Base-by-base conservation (phyloP, 2,888 invertebrate species). In the Aleiodes leptofemur region DNA sequence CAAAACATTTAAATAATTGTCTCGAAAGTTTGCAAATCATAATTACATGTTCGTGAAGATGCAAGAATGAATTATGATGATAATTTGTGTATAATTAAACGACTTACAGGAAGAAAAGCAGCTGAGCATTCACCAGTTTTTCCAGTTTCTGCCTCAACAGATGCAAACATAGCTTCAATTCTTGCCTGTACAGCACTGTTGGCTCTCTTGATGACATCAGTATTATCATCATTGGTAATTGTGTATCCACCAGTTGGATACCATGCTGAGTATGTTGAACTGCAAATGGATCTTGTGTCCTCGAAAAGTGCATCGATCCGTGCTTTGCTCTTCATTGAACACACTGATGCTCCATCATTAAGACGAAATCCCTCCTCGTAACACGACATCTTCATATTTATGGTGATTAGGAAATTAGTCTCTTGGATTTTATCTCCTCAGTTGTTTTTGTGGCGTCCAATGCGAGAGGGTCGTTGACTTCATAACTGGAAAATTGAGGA, bases 281-380 rank as follows among this genome's bases (percentile, higher is more conserved):
- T 92, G 83, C 90, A 90, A 71, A 92, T 89, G 31, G 93, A 94
- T 71, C 93, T 92, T 72, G 92, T 91, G 85, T 94, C 95, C 84
- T 94, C 94, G 90, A 97, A 97, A 90, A 97, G 94, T 31, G 95
- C 93, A 90, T 97, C 97, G 86, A 97, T 97, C 31, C 86, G 84
- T 11, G 89, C 89, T 72, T 89, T 89, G 81, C 89, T 89, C 51
- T 84, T 85, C 82, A 89, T 82, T 57, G 89, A 89, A 71, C 87
- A 87, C 66, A 88, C 88, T 5, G 89, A 88, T 0, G 86, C 83
- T n/a, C 84, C 85, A n/a, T 86, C 87, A 14, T 82, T 78, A 77
- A 89, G 77, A n/a, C 88, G 87, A 74, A 89, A 89, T 16, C 88
- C 87, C 74, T 85, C 86, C 69, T 86, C 86, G 77, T 82, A 85